These are phyloP conservation scores for Pseudachorutes palmiensis DNA, from an alignment of 1,140 invertebrate genomes.

Conservation along the genomic window DNA sequence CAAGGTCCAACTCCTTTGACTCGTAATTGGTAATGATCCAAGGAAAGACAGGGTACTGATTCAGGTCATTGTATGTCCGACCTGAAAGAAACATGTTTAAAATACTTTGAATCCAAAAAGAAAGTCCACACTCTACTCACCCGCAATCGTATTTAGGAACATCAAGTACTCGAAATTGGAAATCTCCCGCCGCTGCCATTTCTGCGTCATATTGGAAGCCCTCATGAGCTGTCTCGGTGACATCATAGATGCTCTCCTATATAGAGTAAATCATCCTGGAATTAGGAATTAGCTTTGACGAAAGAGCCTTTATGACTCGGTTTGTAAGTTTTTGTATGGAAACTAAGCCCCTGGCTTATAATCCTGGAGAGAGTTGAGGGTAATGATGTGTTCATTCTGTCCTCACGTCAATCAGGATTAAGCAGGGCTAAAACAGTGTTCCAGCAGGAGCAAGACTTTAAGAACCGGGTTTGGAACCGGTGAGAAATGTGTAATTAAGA, in stretches of 20 bases:
- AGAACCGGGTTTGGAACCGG: no score
- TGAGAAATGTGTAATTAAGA: neutral
- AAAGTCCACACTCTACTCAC: conserved; percentile 46
- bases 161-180: conserved; percentile 99
- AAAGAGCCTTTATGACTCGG: no score
- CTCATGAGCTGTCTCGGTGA: conserved; percentile 94
- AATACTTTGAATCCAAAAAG: neutral
- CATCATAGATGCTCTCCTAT: conserved; percentile 91
- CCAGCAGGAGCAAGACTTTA: no score
- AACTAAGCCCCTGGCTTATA: neutral
- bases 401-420: neutral
- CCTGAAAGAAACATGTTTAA: conserved; percentile 50
- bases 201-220: conserved; percentile 98
- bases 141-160: conserved; percentile 99
- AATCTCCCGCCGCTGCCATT: conserved; percentile 97
- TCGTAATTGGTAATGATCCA: conserved; percentile 99
- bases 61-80: conserved; percentile 96
- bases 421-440: neutral
- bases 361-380: neutral
- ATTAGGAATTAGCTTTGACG: no score
- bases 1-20: conserved; percentile 89
- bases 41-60: conserved; percentile 98
- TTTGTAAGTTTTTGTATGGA: no score
- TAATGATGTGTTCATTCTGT: no score
- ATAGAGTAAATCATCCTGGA: conserved; percentile 23